A percentile compares a stretch with the other conserved stretches of the same genome.
phyloP scores from a whole-genome alignment of 2,113 vertebrate genomes.

The Notarius lentiginosus region DNA sequence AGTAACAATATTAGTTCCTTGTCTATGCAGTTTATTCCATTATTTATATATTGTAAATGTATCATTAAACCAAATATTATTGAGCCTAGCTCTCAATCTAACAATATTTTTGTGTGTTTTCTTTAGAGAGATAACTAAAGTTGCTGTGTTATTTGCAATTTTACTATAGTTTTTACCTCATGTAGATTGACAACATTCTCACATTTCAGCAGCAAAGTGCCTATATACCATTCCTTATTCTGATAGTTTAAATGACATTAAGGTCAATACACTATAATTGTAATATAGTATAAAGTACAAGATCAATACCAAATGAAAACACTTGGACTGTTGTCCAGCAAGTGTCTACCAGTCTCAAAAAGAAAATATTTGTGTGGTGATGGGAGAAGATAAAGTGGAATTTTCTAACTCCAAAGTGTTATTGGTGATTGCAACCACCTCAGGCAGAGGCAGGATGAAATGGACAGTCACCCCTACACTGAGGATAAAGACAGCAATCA shows the following conservation, averaged over 20 bases:
- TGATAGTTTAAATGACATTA: not conserved
- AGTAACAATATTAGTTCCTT: not conserved
- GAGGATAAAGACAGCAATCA: constrained; percentile 61
- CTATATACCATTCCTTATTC: not conserved
- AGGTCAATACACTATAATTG: not conserved
- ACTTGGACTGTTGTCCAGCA: not conserved
- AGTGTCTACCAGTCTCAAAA: not conserved
- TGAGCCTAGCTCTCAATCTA: not conserved
- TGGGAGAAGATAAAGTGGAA: constrained; percentile 47
- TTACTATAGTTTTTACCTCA: not conserved
- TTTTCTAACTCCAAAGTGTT: constrained; percentile 58
- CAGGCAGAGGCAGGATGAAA: constrained; percentile 62
- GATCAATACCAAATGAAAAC: not conserved
- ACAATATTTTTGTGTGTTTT: not conserved
- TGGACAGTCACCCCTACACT: constrained; percentile 58
- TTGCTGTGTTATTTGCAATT: not conserved
- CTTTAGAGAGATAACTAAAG: not conserved
- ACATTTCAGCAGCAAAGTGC: not conserved
- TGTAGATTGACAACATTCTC: not conserved
- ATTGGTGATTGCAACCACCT: constrained; percentile 34
- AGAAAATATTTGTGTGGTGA: not conserved
- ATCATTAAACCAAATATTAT: not conserved
- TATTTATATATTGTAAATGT: not conserved
- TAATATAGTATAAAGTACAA: not conserved
- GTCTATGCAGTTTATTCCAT: not conserved